A percentile compares a stretch with the other conserved stretches of the same genome.
Evolutionary conservation across 2,113 vertebrate genomes (phyloP).

Genomic region (Rhinichthys klamathensis): DNA sequence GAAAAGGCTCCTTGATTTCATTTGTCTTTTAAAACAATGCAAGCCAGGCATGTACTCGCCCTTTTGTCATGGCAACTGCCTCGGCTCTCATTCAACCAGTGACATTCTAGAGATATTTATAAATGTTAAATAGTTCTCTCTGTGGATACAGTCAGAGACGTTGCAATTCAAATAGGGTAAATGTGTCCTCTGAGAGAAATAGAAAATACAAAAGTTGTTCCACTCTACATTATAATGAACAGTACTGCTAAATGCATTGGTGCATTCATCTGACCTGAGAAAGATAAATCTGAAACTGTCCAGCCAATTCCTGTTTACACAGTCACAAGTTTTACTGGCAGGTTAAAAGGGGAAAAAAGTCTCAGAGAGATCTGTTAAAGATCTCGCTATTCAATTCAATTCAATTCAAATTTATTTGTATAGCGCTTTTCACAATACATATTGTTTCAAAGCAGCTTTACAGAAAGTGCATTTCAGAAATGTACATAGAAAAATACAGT

Average conservation of each 20-base stretch:
- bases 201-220: not conserved
- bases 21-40: constrained; percentile 44
- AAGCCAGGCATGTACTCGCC: constrained; percentile 20
- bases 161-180: constrained; percentile 19
- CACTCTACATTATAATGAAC: not conserved
- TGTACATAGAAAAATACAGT: no score
- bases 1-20: constrained; percentile 47
- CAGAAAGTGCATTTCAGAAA: no score
- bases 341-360: not conserved
- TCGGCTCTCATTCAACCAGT: not conserved
- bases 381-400: not conserved
- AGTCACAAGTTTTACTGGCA: not conserved
- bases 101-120: constrained; percentile 43
- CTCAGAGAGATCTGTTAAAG: not conserved
- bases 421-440: no score
- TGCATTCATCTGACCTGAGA: not conserved
- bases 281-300: not conserved
- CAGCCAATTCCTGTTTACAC: not conserved
- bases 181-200: constrained; percentile 14
- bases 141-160: not conserved
- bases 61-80: constrained; percentile 23
- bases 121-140: constrained; percentile 19
- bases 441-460: no score
- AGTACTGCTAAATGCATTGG: not conserved
- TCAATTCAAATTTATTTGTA: no score